Evolutionary conservation across 2,797 vertebrate genomes (phyloP), one percentile per base, ranked within the genome.

Genomic region (Phataginus tricuspis): DNA sequence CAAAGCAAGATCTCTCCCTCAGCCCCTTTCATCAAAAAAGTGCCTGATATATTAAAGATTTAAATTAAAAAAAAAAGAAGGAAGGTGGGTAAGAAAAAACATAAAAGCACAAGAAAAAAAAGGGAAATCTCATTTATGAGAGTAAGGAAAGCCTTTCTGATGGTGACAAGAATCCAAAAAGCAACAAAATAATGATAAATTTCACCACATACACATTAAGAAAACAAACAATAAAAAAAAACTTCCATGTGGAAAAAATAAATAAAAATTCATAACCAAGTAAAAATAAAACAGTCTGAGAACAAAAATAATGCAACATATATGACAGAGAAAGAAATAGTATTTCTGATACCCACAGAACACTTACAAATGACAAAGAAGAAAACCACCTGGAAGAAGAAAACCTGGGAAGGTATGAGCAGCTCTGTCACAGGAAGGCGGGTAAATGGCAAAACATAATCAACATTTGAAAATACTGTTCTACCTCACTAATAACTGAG

Each of bases 401-500:
- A 77, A 82, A 31, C 0, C 2, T 13, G 5, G 6, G 4, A 82
- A 89, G 25, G 5, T 51, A 42, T n/a, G 55, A 84, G 29, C 66
- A 95, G 34, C 4, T 53, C 23, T 75, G 29, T 68, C 42, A 79
- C 13, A 42, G 55, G 21, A 71, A 77, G 34, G 6, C 37, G 10
- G 16, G 18, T 13, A 37, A 21, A 42, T 86, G 10, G 14, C 15
- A 66, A 86, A 91, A 91, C 19, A 69, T 57, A 82, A 51, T 4
- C 68, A 85, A 74, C 68, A 90, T 68, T 78, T 82, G 25, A 80
- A 57, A 75, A 66, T 55, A 51, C 80, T 61, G 90, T 94, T 55
- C 80, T 84, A 78, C 49, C 37, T 87, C 45, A n/a, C 21, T 87
- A 92, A 63, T 42, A 94, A 75, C 34, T 27, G 69, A 95, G 42